Evolutionary conservation across 2,113 vertebrate genomes (phyloP).

Genomic region (Sebastes schlegelii): DNA sequence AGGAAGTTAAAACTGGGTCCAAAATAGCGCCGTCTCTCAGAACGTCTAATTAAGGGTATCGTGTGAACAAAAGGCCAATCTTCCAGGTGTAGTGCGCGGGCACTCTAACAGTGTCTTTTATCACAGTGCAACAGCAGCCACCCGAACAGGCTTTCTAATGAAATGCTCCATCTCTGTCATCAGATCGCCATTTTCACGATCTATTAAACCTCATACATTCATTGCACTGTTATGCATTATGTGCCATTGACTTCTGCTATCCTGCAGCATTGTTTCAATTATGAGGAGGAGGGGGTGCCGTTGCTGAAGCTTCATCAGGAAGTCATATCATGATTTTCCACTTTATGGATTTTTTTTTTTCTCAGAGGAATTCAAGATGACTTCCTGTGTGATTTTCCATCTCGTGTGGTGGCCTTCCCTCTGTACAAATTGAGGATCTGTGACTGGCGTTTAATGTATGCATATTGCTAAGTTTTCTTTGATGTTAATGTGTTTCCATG

Average conservation of each 20-base stretch:
- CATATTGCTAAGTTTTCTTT: conserved; percentile 47
- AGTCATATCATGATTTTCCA: conserved; percentile 43
- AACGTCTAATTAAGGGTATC: conserved; percentile 44
- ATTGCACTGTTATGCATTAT: conserved; percentile 62
- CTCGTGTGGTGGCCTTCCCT: conserved; percentile 15
- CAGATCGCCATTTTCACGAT: conserved; percentile 69
- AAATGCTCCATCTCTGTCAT: conserved; percentile 79
- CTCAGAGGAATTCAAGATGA: conserved; percentile 10
- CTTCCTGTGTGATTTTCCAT: conserved; percentile 50
- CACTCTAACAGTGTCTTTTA: conserved; percentile 58
- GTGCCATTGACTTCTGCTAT: conserved; percentile 58
- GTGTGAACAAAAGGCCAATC: conserved; percentile 56
- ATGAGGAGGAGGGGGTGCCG: conserved; percentile 13
- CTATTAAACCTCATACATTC: conserved; percentile 73
- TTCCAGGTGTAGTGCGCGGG: conserved; percentile 61
- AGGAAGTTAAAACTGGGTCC: conserved; percentile 15
- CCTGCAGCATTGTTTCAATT: conserved; percentile 65
- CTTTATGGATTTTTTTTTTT: conserved; percentile 42
- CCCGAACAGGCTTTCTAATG: conserved; percentile 69
- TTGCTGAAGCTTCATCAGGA: conserved; percentile 49
- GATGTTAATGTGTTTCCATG: conserved; percentile 63
- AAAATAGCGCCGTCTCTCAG: not conserved
- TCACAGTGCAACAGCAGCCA: conserved; percentile 52
- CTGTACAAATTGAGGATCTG: conserved; percentile 20
- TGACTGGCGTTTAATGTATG: conserved; percentile 37